Percentiles rank a stretch among this genome's conserved stretches.
Conservation (phyloP, 1,140 invertebrate species). For the Grapholita molesta region DNA sequence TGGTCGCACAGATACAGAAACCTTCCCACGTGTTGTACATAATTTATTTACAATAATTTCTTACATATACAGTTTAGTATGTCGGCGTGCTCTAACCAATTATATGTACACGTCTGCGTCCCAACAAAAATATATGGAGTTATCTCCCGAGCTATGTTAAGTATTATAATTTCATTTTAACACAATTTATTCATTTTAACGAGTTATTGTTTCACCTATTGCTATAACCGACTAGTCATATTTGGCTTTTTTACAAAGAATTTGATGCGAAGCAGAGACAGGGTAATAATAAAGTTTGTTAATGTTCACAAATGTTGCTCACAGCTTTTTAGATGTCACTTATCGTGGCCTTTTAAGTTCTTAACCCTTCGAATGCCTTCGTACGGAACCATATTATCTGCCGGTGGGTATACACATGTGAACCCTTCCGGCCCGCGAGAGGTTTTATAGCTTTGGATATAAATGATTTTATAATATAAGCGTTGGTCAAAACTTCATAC, state of each 20-base stretch:
- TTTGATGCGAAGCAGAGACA: neutral
- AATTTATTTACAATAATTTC: neutral
- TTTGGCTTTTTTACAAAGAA: neutral
- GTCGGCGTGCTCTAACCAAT: neutral
- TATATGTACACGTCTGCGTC: neutral
- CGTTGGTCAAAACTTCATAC: neutral
- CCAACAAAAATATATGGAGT: constrained; percentile 6
- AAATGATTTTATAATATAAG: neutral
- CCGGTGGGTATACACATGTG: too few species aligned
- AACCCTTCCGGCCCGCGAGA: too few species aligned
- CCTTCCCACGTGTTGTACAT: neutral
- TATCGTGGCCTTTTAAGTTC: neutral
- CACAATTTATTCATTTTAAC: constrained; percentile 11
- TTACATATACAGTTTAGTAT: neutral
- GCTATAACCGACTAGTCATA: constrained; percentile 8
- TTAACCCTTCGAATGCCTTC: too few species aligned
- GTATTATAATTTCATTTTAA: constrained; percentile 10
- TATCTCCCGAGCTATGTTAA: neutral
- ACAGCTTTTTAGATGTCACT: neutral
- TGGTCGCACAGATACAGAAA: neutral
- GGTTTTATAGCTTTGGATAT: too few species aligned
- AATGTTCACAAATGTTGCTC: neutral
- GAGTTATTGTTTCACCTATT: constrained; percentile 10
- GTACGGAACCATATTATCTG: too few species aligned
- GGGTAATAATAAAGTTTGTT: neutral